These are phyloP conservation scores for Sebastes cheni DNA, from an alignment of 2,797 vertebrate species.

Conservation along the genomic window DNA sequence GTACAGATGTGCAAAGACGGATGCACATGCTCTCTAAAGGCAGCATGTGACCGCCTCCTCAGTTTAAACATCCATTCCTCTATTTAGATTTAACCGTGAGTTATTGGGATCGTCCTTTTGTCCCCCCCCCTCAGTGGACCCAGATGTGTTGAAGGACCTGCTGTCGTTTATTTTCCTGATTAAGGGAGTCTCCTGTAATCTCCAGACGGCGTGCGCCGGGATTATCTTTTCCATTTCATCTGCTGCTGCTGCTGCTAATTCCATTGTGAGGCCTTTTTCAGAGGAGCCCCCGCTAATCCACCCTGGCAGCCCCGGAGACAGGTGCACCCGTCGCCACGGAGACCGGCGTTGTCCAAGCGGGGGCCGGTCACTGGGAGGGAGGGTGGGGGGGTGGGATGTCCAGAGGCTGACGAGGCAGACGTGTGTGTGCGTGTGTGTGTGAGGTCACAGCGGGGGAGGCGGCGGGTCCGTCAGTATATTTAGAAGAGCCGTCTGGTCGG, in stretches of 20 bases:
- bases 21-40: neutral
- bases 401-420: constrained; percentile 21
- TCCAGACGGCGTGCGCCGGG: constrained; percentile 48
- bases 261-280: constrained; percentile 57
- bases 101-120: neutral
- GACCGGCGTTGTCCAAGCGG: neutral
- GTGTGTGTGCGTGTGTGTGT: neutral
- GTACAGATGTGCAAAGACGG: neutral
- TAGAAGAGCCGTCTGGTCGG: constrained; percentile 3
- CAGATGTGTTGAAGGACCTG: constrained; percentile 43
- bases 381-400: constrained; percentile 6
- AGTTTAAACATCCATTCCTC: neutral
- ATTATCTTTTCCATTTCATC: constrained; percentile 72
- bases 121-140: neutral
- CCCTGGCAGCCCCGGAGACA: constrained; percentile 47
- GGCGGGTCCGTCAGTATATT: constrained; percentile 7
- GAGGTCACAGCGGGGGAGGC: neutral
- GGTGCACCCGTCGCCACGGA: constrained; percentile 67
- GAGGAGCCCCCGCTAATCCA: constrained; percentile 49
- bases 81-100: neutral
- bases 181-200: constrained; percentile 50
- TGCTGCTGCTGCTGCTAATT: constrained; percentile 53
- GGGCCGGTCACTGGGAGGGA: constrained; percentile 8
- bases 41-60: neutral
- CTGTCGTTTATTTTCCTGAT: constrained; percentile 36